Evolutionary conservation across 2,113 vertebrate genomes (phyloP), one percentile per base, ranked within the genome.

Genomic region (Plotosus lineatus): DNA sequence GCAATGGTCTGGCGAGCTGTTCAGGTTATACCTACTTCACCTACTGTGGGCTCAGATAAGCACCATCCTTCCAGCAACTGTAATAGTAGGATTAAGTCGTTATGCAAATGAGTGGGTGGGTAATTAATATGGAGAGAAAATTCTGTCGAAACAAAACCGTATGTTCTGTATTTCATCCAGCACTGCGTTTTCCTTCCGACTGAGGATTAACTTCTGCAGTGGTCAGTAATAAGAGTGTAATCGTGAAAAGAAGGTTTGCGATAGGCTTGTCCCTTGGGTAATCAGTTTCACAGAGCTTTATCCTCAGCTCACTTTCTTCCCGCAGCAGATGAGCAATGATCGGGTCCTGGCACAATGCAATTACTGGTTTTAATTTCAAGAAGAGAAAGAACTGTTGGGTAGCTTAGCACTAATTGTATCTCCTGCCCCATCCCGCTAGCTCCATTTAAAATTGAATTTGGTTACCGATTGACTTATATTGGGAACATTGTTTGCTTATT

Each of bases 261-360:
- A 36, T 61, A 7, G 42, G 36, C n/a, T 44, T 63, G 50, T 80
- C 84, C 38, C 65, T 42, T 48, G 73, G 77, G 77, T 83, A 82
- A 82, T 83, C 74, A 65, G 73, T 80, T 85, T 68, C 50, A 46
- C 78, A 78, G 85, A 83, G 84, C 79, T 85, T 72, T 77, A 85
- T 80, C 55, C 66, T 69, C 44, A 19, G n/a, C 56, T 26, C 75
- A 68, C 21, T 69, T 71, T 77, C 74, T 48, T 77, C 72, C 60
- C 69, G 75, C 53, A 81, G 78, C 75, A 83, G 82, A 86, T 83
- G 69, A 86, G 78, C 72, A 65, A 68, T 31, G 78, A 83, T 83
- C 69, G 63, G 69, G 75, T 55, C 42, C 84, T 38, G 51, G 69
- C 78, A n/a, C 78, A 75, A 66, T 65, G 68, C 82, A 81, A 81